Evolutionary conservation across 1,140 invertebrate species (phyloP).

Genomic region (Sipha flava): DNA sequence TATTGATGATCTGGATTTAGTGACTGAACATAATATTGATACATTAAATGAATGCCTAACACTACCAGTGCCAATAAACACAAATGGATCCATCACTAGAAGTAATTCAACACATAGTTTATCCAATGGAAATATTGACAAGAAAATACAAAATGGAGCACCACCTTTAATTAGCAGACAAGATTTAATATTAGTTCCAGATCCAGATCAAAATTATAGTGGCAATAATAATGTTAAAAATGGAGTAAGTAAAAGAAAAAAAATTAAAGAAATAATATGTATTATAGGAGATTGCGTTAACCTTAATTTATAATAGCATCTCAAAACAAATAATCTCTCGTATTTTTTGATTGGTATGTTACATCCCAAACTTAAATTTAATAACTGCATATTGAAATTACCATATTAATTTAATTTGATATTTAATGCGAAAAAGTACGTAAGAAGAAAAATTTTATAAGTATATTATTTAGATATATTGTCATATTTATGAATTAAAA

Average conservation of each 20-base stretch:
- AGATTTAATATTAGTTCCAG: constrained; percentile 54
- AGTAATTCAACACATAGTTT: neutral
- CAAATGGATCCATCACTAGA: neutral
- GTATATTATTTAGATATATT: too few relatives aligned
- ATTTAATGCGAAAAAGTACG: too few relatives aligned
- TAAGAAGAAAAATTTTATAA: too few relatives aligned
- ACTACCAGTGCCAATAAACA: neutral
- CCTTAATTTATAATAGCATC: too few relatives aligned
- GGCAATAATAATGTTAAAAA: constrained; percentile 40
- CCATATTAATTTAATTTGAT: too few relatives aligned
- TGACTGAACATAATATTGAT: constrained; percentile 34
- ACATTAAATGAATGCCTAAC: neutral
- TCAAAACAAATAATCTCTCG: too few relatives aligned
- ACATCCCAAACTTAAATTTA: too few relatives aligned
- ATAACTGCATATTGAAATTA: too few relatives aligned
- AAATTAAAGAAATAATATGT: neutral
- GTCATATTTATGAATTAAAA: too few relatives aligned
- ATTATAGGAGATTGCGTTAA: too few relatives aligned
- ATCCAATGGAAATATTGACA: constrained; percentile 4
- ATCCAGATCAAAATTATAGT: constrained; percentile 47
- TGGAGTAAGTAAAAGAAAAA: constrained; percentile 27
- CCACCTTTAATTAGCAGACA: constrained; percentile 51
- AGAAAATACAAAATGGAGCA: constrained; percentile 14
- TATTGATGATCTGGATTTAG: constrained; percentile 42
- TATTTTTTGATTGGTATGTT: too few relatives aligned